Base-by-base conservation (phyloP, 2,888 invertebrate genomes). In the Leptothorax acervorum region DNA sequence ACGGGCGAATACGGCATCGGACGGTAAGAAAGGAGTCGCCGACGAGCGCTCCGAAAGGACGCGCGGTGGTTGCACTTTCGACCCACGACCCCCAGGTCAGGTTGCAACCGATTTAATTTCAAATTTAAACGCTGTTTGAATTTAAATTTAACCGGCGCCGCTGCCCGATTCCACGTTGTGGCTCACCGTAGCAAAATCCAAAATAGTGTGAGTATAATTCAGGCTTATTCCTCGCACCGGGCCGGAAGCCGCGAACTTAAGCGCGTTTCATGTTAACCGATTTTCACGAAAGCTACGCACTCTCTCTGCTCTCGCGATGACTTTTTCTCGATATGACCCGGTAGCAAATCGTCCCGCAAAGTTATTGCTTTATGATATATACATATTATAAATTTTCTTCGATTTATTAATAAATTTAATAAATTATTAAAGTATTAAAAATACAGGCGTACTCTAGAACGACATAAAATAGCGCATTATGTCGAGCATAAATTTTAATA, bases 21-120 rank as follows among this genome's bases (percentile, higher is more conserved):
- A 6, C 42, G 68, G n/a, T 23, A 3, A 48, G 45, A 35, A 79
- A 79, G 57, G 60, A 70, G 15, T 42, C 51, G 53, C 57, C 60
- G 48, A 42, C 11, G 55, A 35, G 48, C 51, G 42, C 23, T 5
- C 18, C 39, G 76, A 65, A 76, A 65, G 65, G 57, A 53, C 55
- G 60, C 79, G 79, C 60, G 79, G 70, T 70, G 79, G 70, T 79
- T 79, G 79, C 79, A 70, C 79, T 79, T 70, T 79, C 70, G 79
- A 79, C 60, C 70, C 57, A 15, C 48, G 70, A 57, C 57, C 70
- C 66, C 9, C 35, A 18, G 79, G 79, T 79, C 79, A 79, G 45
- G 71, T 70, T 79, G 79, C 70, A 79, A 39, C 70, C 70, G 70
- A 79, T 70, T 79, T 79, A 79, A 79, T 79, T 79, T 79, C 79